Evolutionary conservation across 2,888 invertebrate species (phyloP), one percentile per base, ranked within the genome.

Genomic region (Caenorhabditis doughertyi): DNA sequence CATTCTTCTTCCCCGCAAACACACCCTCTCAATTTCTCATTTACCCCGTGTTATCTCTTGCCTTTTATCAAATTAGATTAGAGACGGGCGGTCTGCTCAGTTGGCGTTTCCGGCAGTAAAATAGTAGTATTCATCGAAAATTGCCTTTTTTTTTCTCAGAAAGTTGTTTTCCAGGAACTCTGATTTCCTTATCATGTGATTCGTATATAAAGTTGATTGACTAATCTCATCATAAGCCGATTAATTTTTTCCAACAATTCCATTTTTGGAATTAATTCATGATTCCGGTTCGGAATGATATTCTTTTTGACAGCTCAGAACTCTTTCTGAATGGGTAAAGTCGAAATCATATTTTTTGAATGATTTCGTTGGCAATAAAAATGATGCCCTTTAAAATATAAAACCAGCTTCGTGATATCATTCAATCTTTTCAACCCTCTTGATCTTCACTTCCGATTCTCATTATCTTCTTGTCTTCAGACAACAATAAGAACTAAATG

Each of bases 61-160:
- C 56, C 39, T 55, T 71, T 71, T 64, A 79, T 64, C 70, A 70
- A 71, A 71, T 79, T 71, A 79, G 56, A 62, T 51, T 60, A 32
- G 47, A 70, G 62, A 60, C 62, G 64, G 77, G 70, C 70, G 77
- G 70, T 68, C 77, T 60, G 51, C 44, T 55, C 47, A 29, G 16
- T 23, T 39, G 11, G 8, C 18, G 55, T 44, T 74, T 74, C 56
- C 35, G 56, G 55, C 27, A 27, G 23, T 16, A 13, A 27, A 25
- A 25, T 9, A 62, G 44, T 62, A 47, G 47, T 44, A 44, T 2
- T 62, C 18, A 27, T 42, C 55, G 39, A 27, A 55, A 55, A 27
- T 16, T 44, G 11, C n/a, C 13, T 5, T n/a, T n/a, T n/a, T n/a
- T n/a, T n/a, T n/a, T n/a, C n/a, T n/a, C n/a, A 44, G 18, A 44